Evolutionary conservation across 2,113 vertebrate genomes (phyloP).

Genomic region (Aix galericulata): DNA sequence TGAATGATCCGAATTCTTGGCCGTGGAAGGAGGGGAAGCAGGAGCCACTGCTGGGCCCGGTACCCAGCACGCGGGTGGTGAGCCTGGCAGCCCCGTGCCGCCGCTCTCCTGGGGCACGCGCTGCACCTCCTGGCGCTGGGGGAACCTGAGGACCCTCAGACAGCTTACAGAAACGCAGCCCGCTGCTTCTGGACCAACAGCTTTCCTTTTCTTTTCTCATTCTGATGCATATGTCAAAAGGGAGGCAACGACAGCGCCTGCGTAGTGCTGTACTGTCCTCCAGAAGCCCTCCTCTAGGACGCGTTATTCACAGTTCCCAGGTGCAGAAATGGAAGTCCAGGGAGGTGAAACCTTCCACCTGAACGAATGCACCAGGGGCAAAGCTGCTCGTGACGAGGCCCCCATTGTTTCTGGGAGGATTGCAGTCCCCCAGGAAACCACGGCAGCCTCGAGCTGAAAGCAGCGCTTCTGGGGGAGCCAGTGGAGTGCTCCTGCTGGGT

Average conservation of each 20-base stretch:
- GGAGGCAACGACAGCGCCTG: fast-evolving
- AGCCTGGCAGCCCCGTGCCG: neutral
- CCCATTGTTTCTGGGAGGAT: neutral
- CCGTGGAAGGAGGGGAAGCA: neutral
- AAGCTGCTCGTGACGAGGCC: neutral
- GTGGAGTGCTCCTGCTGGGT: neutral
- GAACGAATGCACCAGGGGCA: fast-evolving
- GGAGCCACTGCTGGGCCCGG: neutral
- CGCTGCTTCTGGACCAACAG: neutral
- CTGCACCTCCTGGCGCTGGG: neutral
- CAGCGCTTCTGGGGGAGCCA: neutral
- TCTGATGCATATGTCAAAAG: neutral
- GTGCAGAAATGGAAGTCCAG: neutral
- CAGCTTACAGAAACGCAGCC: no score
- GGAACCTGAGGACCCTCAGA: neutral
- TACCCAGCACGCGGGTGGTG: neutral
- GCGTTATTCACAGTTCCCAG: neutral
- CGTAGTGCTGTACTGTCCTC: neutral
- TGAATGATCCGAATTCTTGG: neutral
- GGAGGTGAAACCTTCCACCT: neutral
- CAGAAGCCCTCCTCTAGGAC: fast-evolving
- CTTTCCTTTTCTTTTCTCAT: fast-evolving
- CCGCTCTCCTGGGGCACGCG: neutral
- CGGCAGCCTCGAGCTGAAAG: neutral
- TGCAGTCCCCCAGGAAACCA: neutral